Conservation (phyloP, 2,888 invertebrate genomes). For the Dascillus cervinus region DNA sequence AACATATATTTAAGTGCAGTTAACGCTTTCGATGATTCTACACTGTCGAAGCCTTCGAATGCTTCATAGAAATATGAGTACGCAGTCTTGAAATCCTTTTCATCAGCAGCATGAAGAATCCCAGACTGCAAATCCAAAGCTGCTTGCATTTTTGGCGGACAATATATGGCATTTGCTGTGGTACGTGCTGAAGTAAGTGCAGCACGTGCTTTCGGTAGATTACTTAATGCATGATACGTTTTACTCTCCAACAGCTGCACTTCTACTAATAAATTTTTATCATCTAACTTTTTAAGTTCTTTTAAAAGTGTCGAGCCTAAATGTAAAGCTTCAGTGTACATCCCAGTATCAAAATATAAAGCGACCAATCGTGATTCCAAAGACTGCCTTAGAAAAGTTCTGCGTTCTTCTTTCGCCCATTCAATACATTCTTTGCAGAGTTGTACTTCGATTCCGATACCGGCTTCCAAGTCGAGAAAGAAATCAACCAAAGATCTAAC, state of each 20-base stretch:
- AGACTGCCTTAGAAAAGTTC: slow-evolving; percentile 94
- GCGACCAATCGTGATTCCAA: slow-evolving; percentile 92
- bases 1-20: slow-evolving; percentile 99
- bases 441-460: slow-evolving; percentile 89
- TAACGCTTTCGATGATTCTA: slow-evolving; percentile 84
- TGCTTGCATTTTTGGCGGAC: slow-evolving; percentile 97
- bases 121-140: slow-evolving; percentile 96
- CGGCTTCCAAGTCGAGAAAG: slow-evolving; percentile 94
- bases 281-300: slow-evolving; percentile 97
- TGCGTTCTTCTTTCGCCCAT: slow-evolving; percentile 97
- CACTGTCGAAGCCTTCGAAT: slow-evolving; percentile 96
- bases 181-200: slow-evolving; percentile 96
- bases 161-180: slow-evolving; percentile 99
- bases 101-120: slow-evolving; percentile 98
- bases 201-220: slow-evolving; percentile 92
- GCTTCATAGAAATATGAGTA: slow-evolving; percentile 99
- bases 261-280: slow-evolving; percentile 97
- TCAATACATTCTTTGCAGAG: slow-evolving; percentile 97
- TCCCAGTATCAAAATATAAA: slow-evolving; percentile 85
- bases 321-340: slow-evolving; percentile 79
- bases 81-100: slow-evolving; percentile 98
- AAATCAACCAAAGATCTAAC: slow-evolving; percentile 95
- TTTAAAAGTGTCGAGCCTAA: slow-evolving; percentile 80
- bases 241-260: slow-evolving; percentile 97
- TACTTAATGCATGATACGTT: slow-evolving; percentile 95